Percentiles rank a stretch among this genome's conserved stretches.
Evolutionary conservation across 1,140 invertebrate genomes (phyloP).

Genomic region (Drosophila rhopaloa): DNA sequence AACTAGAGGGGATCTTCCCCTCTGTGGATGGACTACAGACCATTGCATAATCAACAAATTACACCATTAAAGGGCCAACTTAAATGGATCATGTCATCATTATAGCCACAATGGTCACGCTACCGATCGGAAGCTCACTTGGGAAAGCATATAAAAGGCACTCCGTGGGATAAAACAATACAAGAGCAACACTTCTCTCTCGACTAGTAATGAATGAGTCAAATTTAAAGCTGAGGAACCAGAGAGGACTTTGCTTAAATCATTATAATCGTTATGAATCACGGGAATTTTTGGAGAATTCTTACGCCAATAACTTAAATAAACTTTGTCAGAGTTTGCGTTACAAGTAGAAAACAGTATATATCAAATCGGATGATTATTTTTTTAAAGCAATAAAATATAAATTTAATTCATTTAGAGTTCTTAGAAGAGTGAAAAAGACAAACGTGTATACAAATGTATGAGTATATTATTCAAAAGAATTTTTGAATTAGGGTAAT

Average conservation of each 20-base stretch:
- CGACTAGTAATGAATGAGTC: background rate
- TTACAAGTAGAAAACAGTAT: background rate
- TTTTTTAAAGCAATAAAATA: too few species aligned
- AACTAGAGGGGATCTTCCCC: background rate
- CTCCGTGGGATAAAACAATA: background rate
- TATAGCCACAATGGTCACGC: conserved; percentile 10
- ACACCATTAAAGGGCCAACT: conserved; percentile 8
- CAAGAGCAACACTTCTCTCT: background rate
- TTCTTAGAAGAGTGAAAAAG: too few species aligned
- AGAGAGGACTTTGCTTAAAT: background rate
- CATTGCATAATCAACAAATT: conserved; percentile 23
- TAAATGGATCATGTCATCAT: conserved; percentile 40
- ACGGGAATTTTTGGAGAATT: background rate
- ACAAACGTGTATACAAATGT: too few species aligned
- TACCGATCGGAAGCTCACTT: conserved; percentile 1
- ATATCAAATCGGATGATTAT: background rate
- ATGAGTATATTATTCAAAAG: too few species aligned
- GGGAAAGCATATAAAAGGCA: background rate
- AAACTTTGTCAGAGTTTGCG: background rate
- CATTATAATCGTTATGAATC: background rate
- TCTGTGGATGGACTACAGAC: background rate
- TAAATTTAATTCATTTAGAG: too few species aligned
- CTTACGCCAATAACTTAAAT: too few species aligned
- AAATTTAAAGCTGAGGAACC: background rate
- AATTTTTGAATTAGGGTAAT: background rate